These are phyloP conservation scores for Drosophila sulfurigaster DNA, from an alignment of 1,140 invertebrate genomes.

Conservation along the genomic window DNA sequence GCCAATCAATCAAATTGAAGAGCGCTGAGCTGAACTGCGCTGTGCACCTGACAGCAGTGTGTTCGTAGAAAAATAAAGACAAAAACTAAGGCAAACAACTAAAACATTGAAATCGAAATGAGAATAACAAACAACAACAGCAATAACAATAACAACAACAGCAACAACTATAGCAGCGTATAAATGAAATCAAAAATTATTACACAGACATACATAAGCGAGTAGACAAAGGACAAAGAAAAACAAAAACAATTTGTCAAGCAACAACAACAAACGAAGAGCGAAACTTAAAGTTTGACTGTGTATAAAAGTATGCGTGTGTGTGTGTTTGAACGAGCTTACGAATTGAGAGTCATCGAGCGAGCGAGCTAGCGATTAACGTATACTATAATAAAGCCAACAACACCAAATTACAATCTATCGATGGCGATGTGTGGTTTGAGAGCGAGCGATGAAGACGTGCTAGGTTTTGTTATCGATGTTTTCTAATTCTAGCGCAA, in stretches of 20 bases:
- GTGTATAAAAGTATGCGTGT: conserved; percentile 46
- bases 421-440: conserved; percentile 37
- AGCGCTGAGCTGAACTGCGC: conserved; percentile 15
- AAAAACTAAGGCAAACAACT: conserved; percentile 43
- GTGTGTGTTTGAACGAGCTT: conserved; percentile 16
- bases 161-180: conserved; percentile 36
- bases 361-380: conserved; percentile 60
- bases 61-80: conserved; percentile 22
- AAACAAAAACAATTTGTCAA: conserved; percentile 42
- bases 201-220: conserved; percentile 18
- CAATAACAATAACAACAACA: conserved; percentile 19
- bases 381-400: conserved; percentile 62
- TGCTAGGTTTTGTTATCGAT: conserved; percentile 42
- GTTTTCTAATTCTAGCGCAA: conserved; percentile 24
- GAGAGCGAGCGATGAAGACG: conserved; percentile 36
- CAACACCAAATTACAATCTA: conserved; percentile 67
- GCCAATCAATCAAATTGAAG: conserved; percentile 68
- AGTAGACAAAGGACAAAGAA: conserved; percentile 4
- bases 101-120: conserved; percentile 49
- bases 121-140: conserved; percentile 28
- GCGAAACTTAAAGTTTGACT: conserved; percentile 49
- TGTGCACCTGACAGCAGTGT: conserved; percentile 66
- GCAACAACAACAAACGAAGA: conserved; percentile 55
- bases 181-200: conserved; percentile 43
- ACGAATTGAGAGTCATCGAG: conserved; percentile 50